phyloP scores from a whole-genome alignment of 2,113 vertebrate genomes.

The Gymnarchus niloticus region DNA sequence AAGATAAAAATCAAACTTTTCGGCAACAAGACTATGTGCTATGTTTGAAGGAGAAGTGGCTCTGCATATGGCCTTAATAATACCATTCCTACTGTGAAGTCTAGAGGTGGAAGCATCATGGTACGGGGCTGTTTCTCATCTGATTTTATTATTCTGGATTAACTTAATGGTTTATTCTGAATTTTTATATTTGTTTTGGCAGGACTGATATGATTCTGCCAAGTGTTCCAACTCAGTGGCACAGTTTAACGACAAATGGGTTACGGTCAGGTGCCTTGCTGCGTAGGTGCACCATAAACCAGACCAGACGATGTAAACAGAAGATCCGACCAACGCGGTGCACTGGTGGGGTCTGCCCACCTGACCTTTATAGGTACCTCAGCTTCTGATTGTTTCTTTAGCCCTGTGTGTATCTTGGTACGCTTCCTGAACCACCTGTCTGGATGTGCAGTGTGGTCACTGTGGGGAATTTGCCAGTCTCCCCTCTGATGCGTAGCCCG shows the following conservation, averaged over 20 bases:
- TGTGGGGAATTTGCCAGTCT: background rate
- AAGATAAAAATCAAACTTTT: no score
- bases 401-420: background rate
- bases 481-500: background rate
- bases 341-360: background rate
- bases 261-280: background rate
- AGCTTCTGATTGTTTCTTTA: fast-evolving
- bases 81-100: no score
- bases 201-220: background rate
- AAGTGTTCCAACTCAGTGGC: background rate
- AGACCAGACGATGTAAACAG: background rate
- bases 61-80: no score
- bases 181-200: no score
- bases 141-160: no score
- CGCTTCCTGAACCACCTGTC: background rate
- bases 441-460: background rate
- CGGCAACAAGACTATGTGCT: no score
- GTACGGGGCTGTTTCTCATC: no score
- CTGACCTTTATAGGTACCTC: background rate
- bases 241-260: background rate
- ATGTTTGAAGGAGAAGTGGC: no score
- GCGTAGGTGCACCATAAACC: background rate
- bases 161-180: no score
- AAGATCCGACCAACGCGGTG: background rate
- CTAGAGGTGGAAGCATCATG: no score